Conservation (phyloP, 92 coral and sea anemone species). For the Heliopora coerulea region DNA sequence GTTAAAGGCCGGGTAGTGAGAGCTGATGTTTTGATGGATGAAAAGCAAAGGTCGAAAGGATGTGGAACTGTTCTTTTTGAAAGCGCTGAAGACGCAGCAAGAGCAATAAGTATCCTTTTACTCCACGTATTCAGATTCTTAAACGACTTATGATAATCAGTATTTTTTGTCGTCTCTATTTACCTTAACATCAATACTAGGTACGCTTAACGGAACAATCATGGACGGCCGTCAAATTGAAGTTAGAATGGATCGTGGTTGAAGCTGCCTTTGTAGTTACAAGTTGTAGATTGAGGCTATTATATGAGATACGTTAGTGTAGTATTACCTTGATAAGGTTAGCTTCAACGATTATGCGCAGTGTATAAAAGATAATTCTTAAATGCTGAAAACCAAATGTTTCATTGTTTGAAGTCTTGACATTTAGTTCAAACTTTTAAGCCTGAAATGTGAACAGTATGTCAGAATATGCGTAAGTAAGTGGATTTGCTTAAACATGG, state of each 20-base stretch:
- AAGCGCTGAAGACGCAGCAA: conserved; percentile 75
- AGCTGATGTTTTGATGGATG: conserved; percentile 89
- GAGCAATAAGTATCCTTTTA: conserved; percentile 92
- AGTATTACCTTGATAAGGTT: not conserved
- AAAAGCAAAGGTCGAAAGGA: conserved; percentile 89
- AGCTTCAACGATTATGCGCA: too few relatives aligned
- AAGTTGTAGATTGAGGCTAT: too few relatives aligned
- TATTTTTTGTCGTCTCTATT: not conserved
- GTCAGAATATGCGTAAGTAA: too few relatives aligned
- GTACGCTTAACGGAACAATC: conserved; percentile 66
- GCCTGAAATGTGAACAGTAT: too few relatives aligned
- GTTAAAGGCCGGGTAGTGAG: conserved; percentile 95
- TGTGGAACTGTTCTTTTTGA: conserved; percentile 97
- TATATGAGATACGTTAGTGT: too few relatives aligned
- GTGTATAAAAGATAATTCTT: too few relatives aligned
- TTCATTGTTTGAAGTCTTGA: too few relatives aligned
- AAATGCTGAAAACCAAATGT: too few relatives aligned
- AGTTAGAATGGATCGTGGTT: conserved; percentile 75
- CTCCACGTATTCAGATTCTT: too few relatives aligned
- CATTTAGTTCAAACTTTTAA: too few relatives aligned
- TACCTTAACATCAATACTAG: conserved; percentile 69
- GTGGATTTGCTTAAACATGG: too few relatives aligned
- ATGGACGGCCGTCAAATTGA: conserved; percentile 95
- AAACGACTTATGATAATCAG: not conserved
- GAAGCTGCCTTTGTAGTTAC: too few relatives aligned